phyloP scores from a whole-genome alignment of 2,797 vertebrate genomes.

The Myiotriccus ornatus region DNA sequence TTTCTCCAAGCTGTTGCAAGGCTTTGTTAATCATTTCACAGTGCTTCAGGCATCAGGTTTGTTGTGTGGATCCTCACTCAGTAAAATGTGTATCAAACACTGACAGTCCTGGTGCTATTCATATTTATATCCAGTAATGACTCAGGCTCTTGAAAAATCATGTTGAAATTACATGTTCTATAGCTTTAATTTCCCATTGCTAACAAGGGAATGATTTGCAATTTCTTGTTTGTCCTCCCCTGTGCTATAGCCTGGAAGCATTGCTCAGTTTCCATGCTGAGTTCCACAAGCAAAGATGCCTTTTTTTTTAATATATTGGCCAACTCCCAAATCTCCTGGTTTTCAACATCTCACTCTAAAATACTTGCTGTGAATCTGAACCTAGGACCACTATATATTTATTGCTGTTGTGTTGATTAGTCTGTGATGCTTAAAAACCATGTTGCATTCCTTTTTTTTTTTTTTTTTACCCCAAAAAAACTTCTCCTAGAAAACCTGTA shows the following conservation, averaged over 20 bases:
- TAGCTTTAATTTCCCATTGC: constrained; percentile 32
- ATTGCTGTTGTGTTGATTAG: background rate
- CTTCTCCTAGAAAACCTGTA: background rate
- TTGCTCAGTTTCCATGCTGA: background rate
- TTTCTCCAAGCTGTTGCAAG: background rate
- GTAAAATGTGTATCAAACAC: background rate
- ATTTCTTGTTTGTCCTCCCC: constrained; percentile 23
- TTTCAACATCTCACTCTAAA: background rate
- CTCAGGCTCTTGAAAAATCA: constrained; percentile 47
- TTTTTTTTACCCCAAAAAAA: too few relatives aligned
- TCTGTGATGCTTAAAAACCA: background rate
- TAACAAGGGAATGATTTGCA: constrained; percentile 35
- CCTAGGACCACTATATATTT: background rate
- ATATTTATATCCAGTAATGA: constrained; percentile 36
- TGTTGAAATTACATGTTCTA: constrained; percentile 30
- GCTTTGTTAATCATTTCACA: background rate
- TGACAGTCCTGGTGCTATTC: background rate
- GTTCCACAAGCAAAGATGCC: background rate
- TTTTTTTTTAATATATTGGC: background rate
- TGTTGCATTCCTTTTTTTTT: background rate
- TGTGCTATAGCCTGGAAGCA: background rate
- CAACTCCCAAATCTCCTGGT: background rate
- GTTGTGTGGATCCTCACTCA: background rate
- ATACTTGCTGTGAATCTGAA: background rate
- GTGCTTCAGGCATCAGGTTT: background rate